phyloP scores from a whole-genome alignment of 2,113 vertebrate species.

The Oncorhynchus mykiss region DNA sequence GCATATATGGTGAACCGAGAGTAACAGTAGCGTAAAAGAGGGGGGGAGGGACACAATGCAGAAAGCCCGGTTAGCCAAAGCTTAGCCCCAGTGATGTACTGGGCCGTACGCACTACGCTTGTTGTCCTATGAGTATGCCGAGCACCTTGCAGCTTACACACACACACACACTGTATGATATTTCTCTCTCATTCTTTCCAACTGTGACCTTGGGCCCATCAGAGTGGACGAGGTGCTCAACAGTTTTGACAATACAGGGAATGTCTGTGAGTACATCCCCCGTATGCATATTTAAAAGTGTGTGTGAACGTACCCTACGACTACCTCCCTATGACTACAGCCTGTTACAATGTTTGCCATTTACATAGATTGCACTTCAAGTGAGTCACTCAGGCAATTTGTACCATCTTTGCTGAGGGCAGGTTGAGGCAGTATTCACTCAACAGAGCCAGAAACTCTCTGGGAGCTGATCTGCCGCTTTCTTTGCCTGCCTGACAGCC shows the following conservation, averaged over 20 bases:
- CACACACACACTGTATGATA: background rate
- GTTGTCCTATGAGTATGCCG: background rate
- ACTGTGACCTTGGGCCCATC: constrained; percentile 81
- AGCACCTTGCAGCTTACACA: background rate
- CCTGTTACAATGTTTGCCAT: background rate
- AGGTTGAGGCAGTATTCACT: background rate
- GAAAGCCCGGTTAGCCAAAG: too few relatives aligned
- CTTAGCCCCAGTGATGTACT: too few relatives aligned
- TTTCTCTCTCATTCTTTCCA: constrained; percentile 55
- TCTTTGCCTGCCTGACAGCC: background rate
- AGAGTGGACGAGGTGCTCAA: constrained; percentile 91
- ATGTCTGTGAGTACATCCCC: constrained; percentile 90
- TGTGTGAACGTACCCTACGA: background rate
- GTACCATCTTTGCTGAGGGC: background rate
- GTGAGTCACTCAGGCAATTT: background rate
- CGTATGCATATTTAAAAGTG: constrained; percentile 1
- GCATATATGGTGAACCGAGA: too few relatives aligned
- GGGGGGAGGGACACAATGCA: too few relatives aligned
- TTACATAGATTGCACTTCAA: background rate
- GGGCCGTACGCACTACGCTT: background rate
- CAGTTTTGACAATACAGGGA: constrained; percentile 98
- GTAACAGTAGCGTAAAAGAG: too few relatives aligned
- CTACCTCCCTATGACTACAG: background rate
- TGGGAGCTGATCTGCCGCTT: background rate
- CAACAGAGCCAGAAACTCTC: background rate